Percentiles rank a stretch among this genome's conserved stretches.
Evolutionary conservation across 1,140 invertebrate species (phyloP).

Genomic region (Bombus fervidus): DNA sequence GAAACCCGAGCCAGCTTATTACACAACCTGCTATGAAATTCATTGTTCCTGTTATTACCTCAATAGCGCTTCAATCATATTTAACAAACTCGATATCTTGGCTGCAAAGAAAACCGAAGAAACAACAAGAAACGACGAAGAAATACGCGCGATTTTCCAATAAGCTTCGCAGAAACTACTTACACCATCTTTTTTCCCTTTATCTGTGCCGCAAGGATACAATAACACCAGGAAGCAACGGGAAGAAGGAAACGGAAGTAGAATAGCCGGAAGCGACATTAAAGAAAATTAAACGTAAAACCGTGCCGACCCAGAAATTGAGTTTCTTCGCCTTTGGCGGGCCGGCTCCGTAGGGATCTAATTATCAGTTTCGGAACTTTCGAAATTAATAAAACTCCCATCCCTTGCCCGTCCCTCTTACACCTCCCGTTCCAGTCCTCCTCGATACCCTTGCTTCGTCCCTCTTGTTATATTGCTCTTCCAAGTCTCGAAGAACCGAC

Average conservation of each 20-base stretch:
- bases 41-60: too few species aligned
- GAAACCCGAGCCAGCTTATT: too few species aligned
- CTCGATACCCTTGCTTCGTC: constrained; percentile 40
- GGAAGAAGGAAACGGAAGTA: background rate
- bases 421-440: constrained; percentile 22
- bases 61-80: too few species aligned
- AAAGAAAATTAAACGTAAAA: constrained; percentile 51
- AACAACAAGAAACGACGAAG: too few species aligned
- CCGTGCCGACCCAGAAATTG: constrained; percentile 60
- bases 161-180: background rate
- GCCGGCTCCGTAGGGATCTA: constrained; percentile 73
- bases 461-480: constrained; percentile 72
- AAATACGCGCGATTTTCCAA: background rate
- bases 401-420: constrained; percentile 18
- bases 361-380: constrained; percentile 80
- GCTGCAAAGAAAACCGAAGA: background rate
- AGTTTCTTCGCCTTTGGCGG: constrained; percentile 62
- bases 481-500: constrained; percentile 71
- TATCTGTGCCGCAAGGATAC: background rate
- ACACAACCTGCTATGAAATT: too few species aligned
- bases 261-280: constrained; percentile 32
- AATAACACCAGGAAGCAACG: background rate
- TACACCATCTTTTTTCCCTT: background rate
- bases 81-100: background rate
- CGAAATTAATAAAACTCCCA: constrained; percentile 79